phyloP scores from a whole-genome alignment of 37 sponge, comb jelly and placozoan species.

The Aphrocallistes beatrix region DNA sequence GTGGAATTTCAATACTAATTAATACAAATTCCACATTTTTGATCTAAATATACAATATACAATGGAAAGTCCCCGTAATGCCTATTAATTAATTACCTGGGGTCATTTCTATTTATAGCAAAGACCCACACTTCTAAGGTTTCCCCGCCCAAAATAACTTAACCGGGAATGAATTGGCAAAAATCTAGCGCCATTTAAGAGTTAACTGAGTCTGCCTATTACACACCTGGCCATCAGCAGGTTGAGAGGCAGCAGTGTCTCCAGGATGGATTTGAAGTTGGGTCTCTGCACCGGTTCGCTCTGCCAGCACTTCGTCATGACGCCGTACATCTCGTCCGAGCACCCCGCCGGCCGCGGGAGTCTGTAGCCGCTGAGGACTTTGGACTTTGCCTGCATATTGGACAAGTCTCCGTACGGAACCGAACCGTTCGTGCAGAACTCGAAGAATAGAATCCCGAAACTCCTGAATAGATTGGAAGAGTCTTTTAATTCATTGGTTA shows the following conservation, averaged over 20 bases:
- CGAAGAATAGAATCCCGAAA: conserved; percentile 67
- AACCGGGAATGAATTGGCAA: too few species aligned
- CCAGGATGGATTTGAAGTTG: conserved; percentile 35
- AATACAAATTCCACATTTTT: too few species aligned
- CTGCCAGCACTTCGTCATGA: conserved; percentile 67
- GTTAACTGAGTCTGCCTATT: too few species aligned
- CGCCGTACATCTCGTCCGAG: conserved; percentile 40
- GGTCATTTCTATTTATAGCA: too few species aligned
- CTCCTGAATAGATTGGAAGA: conserved; percentile 31
- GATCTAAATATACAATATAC: too few species aligned
- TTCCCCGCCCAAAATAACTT: too few species aligned
- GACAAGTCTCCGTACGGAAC: conserved; percentile 71
- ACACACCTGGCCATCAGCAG: not conserved
- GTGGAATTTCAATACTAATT: too few species aligned
- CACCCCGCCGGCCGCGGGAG: conserved; percentile 61
- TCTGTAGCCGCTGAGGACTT: conserved; percentile 62
- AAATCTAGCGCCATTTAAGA: too few species aligned
- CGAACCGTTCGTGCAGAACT: conserved; percentile 63
- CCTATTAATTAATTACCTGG: too few species aligned
- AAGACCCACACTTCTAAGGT: too few species aligned
- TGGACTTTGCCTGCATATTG: conserved; percentile 44
- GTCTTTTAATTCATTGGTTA: not conserved
- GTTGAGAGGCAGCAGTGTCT: conserved; percentile 26
- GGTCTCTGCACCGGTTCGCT: conserved; percentile 45
- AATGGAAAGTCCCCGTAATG: too few species aligned